Evolutionary conservation across 53 echinoderm and acorn worm species (phyloP).

Genomic region (Hippasteria phrygiana): DNA sequence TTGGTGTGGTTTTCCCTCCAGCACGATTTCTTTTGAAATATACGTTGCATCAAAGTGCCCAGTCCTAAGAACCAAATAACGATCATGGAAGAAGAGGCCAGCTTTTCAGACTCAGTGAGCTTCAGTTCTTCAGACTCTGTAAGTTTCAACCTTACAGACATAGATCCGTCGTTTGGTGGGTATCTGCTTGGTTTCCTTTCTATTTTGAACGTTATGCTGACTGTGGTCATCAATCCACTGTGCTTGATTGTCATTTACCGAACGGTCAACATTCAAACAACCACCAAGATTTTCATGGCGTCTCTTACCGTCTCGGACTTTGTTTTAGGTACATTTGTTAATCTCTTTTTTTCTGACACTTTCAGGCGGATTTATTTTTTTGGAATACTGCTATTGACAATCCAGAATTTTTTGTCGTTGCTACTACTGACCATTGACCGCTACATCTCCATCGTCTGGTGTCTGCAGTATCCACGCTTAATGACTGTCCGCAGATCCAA

Average conservation of each 20-base stretch:
- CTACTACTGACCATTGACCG: constrained; percentile 24
- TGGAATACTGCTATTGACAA: background rate
- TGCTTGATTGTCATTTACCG: constrained; percentile 10
- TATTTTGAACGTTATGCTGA: too few species aligned
- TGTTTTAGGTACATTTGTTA: background rate
- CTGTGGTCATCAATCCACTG: constrained; percentile 12
- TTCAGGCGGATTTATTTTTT: background rate
- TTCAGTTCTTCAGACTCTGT: too few species aligned
- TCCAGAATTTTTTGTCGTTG: constrained; percentile 5
- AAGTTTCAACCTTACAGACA: too few species aligned
- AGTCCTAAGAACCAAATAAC: too few species aligned
- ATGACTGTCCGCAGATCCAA: background rate
- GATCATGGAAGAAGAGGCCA: too few species aligned
- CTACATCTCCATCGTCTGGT: background rate
- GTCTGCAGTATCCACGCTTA: constrained; percentile 19
- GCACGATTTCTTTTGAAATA: too few species aligned
- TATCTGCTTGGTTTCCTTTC: too few species aligned
- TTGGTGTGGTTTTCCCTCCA: too few species aligned
- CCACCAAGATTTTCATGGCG: constrained; percentile 44
- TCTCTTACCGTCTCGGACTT: constrained; percentile 34
- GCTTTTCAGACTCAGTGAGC: too few species aligned
- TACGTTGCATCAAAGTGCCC: too few species aligned
- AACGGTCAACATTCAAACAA: background rate
- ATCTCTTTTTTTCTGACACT: background rate
- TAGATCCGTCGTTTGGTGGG: too few species aligned